These are phyloP conservation scores for Drosophila limbata DNA, from an alignment of 2,888 invertebrate species.

Conservation along the genomic window DNA sequence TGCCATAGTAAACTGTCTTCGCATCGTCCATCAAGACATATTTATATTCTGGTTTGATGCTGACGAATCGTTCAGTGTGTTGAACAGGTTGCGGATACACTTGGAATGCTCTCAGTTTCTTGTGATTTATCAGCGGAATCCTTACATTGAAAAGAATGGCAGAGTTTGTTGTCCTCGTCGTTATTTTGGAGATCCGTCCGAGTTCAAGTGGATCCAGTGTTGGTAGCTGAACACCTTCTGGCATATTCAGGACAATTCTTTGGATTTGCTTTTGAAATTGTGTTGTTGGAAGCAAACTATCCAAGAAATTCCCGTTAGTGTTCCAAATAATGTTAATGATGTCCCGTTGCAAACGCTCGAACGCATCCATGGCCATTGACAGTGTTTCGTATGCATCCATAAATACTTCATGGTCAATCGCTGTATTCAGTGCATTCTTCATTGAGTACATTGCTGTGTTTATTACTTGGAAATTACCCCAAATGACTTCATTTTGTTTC, in stretches of 20 bases:
- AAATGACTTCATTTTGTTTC: background rate
- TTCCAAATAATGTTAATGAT: no score
- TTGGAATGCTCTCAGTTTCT: no score
- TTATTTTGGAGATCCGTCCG: background rate
- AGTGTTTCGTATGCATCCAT: background rate
- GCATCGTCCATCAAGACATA: background rate
- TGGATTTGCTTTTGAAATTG: background rate
- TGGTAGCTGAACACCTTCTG: background rate
- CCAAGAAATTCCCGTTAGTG: no score
- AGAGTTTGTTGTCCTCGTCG: background rate
- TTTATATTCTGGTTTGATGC: no score
- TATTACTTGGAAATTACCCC: background rate
- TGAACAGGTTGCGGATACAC: background rate
- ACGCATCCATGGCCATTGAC: background rate
- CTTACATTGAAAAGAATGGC: background rate
- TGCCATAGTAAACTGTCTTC: background rate
- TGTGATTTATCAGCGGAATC: background rate
- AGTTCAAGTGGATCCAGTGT: background rate
- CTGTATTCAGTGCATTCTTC: background rate
- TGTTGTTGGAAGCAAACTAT: no score
- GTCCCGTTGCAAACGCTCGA: no score
- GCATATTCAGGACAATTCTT: constrained; percentile 1
- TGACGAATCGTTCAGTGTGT: no score
- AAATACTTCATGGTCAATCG: background rate
- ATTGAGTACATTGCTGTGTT: background rate